A percentile compares a stretch with the other conserved stretches of the same genome.
These are phyloP conservation scores for Macrotus californicus DNA, from an alignment of 2,113 vertebrate genomes.

Conservation along the genomic window DNA sequence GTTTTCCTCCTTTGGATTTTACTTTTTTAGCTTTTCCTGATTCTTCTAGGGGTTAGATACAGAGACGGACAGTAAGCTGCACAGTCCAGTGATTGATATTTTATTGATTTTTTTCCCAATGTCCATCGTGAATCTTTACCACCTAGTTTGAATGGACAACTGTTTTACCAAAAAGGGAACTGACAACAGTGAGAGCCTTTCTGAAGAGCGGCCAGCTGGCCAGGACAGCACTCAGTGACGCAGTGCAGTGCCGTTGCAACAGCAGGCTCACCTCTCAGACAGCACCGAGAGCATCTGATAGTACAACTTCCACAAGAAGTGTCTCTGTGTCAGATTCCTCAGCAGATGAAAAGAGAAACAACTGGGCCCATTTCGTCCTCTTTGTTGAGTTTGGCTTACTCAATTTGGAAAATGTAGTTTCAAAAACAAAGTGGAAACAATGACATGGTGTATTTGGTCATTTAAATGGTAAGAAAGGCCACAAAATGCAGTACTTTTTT, in stretches of 20 bases:
- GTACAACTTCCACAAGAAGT: not conserved
- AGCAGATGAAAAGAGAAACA: not conserved
- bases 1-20: not conserved
- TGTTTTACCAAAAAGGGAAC: constrained; percentile 51
- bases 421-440: constrained; percentile 57
- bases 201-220: not conserved
- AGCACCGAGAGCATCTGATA: not conserved
- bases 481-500: not conserved
- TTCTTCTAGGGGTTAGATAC: not conserved
- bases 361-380: constrained; percentile 55
- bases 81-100: not conserved
- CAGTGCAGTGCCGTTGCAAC: not conserved
- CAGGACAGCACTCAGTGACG: not conserved
- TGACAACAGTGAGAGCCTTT: not conserved
- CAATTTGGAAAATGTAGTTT: constrained; percentile 53
- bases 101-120: not conserved
- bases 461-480: constrained; percentile 63
- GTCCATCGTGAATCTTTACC: not conserved
- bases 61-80: not conserved
- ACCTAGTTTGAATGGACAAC: constrained; percentile 14
- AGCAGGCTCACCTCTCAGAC: not conserved
- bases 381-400: constrained; percentile 55
- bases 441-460: constrained; percentile 51
- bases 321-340: not conserved
- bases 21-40: not conserved